A percentile compares a stretch with the other conserved stretches of the same genome.
These are phyloP conservation scores for Lomographa bimaculata DNA, from an alignment of 2,888 invertebrate species.

Conservation along the genomic window DNA sequence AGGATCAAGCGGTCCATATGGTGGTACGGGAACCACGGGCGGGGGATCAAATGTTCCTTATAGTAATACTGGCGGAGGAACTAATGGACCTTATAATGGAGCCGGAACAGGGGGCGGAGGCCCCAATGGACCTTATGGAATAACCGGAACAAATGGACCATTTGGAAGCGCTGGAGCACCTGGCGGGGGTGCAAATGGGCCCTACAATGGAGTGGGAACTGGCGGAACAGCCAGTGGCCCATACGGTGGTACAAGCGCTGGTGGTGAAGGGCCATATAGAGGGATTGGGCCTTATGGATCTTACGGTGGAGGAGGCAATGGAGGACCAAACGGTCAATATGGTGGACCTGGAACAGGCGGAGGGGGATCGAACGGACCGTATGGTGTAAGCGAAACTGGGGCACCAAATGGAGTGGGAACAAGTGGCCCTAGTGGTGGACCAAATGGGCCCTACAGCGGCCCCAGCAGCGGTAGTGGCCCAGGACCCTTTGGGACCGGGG, in stretches of 20 bases:
- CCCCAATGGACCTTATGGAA: constrained; percentile 23
- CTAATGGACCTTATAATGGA: constrained; percentile 9
- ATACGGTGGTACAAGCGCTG: constrained; percentile 10
- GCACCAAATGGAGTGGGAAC: constrained; percentile 22
- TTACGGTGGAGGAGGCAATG: constrained; percentile 1
- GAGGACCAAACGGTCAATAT: constrained; percentile 9
- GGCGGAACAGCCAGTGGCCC: constrained; percentile 17
- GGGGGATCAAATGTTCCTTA: constrained; percentile 1
- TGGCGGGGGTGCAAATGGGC: constrained; percentile 10
- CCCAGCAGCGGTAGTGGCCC: too few relatives aligned
- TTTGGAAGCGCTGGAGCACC: neutral
- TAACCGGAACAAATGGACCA: too few relatives aligned
- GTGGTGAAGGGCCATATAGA: constrained; percentile 22
- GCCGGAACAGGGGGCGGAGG: constrained; percentile 13
- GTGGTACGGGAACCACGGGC: neutral
- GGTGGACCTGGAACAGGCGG: neutral
- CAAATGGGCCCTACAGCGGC: too few relatives aligned
- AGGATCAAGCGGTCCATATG: constrained; percentile 2
- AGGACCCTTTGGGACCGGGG: too few relatives aligned
- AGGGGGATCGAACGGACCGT: constrained; percentile 6
- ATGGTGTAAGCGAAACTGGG: constrained; percentile 12
- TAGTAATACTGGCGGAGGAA: constrained; percentile 17
- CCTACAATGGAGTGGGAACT: constrained; percentile 10
- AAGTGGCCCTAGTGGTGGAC: neutral
- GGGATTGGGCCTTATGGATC: constrained; percentile 24